Evolutionary conservation across 1,140 invertebrate genomes (phyloP), one percentile per base, ranked within the genome.

Genomic region (Apis cerana): DNA sequence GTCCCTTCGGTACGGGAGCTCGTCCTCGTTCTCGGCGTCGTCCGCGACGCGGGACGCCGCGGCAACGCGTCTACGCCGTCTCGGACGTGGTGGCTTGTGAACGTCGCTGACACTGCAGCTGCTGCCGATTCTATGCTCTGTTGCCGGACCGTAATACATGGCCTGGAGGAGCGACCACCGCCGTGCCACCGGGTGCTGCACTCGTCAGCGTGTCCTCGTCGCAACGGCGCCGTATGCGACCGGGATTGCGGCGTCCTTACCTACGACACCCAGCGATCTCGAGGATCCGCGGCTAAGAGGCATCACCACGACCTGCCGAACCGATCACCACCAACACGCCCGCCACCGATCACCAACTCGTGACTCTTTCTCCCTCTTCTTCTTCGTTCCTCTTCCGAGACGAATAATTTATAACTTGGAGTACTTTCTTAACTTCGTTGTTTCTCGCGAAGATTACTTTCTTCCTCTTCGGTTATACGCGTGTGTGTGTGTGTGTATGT

Each of bases 201-300:
- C 88, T 89, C 88, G 87, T 89, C 88, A 89, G 85, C 88, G 88
- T 84, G 81, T 88, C 80, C 84, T 86, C 78, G 48, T 75, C 75
- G 74, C 78, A 74, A 67, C 77, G 79, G 17, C 68, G 72, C 75
- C 80, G 64, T 75, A 76, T 74, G 71, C 64, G 81, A 43, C 56
- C 78, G 78, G 76, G 56, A 79, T 69, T 70, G 76, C 50, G 67
- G 68, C 83, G 83, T 88, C 82, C 86, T 80, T 81, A 61, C 85
- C 86, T 70, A 83, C 85, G 83, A 82, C 87, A 88, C 80, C 84
- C 80, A 88, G 80, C 80, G 83, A 88, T 81, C 83, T 68, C 50
- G 75, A 61, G 68, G 77, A 80, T 54, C 80, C 87, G 86, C 78
- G 80, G 76, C 82, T 81, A 69, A 86, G 83, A 88, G 87, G 86